Percentiles rank a stretch among this genome's conserved stretches.
Evolutionary conservation across 2,888 invertebrate genomes (phyloP).

Genomic region (Lepidochitona cinerea): DNA sequence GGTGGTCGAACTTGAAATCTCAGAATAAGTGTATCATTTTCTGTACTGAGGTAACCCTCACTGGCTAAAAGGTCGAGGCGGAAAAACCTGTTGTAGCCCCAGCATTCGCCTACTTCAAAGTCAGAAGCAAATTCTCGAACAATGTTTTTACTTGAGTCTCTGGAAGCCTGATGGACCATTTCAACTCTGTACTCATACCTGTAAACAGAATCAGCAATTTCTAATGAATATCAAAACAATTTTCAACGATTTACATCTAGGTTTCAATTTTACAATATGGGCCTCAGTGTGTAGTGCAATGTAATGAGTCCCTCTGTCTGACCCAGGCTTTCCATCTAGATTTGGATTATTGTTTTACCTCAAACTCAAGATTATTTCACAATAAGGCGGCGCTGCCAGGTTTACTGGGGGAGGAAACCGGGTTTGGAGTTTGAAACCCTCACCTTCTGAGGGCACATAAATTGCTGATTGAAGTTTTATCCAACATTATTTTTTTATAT

Average conservation of each 20-base stretch:
- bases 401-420: neutral
- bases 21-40: constrained; percentile 86
- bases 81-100: constrained; percentile 96
- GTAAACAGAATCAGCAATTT: constrained; percentile 20
- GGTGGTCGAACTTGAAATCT: constrained; percentile 93
- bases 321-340: too few relatives aligned
- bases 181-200: constrained; percentile 95
- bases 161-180: constrained; percentile 92
- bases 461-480: too few relatives aligned
- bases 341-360: neutral
- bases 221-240: neutral
- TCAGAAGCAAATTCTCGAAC: constrained; percentile 95
- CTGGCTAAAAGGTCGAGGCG: constrained; percentile 88
- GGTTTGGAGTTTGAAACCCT: too few relatives aligned
- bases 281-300: too few relatives aligned
- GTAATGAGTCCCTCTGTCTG: too few relatives aligned
- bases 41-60: constrained; percentile 90
- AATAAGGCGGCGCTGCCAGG: neutral
- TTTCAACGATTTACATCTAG: too few relatives aligned
- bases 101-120: constrained; percentile 96
- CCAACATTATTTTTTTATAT: too few relatives aligned
- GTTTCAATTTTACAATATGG: too few relatives aligned
- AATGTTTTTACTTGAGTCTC: constrained; percentile 82
- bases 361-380: neutral
- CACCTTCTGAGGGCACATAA: too few relatives aligned